Evolutionary conservation across 2,888 invertebrate species (phyloP).

Genomic region (Cephus rjabovi): DNA sequence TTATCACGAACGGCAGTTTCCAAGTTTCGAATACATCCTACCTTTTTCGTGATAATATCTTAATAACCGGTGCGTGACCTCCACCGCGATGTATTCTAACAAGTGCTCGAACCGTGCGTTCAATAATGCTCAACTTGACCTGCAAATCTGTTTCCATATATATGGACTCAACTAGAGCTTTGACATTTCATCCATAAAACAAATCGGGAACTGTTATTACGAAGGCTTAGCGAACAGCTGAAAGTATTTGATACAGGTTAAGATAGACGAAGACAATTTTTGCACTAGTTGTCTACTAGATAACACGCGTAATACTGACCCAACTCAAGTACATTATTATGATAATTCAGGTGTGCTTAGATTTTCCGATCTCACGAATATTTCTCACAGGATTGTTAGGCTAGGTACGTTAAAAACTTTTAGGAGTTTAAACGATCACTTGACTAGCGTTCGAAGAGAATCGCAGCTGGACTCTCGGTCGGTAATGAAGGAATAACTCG

Average conservation of each 20-base stretch:
- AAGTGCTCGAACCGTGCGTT: constrained; percentile 9
- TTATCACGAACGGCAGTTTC: neutral
- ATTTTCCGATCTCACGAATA: neutral
- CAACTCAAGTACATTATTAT: neutral
- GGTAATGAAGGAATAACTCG: neutral
- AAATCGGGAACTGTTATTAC: no score
- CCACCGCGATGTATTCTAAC: neutral
- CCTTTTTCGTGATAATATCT: neutral
- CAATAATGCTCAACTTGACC: constrained; percentile 28
- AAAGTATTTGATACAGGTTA: neutral
- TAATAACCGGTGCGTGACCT: neutral
- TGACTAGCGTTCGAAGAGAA: neutral
- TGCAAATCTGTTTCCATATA: constrained; percentile 27
- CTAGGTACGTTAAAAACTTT: neutral
- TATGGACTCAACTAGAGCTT: constrained; percentile 1
- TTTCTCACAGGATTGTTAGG: neutral
- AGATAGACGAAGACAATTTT: neutral
- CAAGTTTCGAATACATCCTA: neutral
- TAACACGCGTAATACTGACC: neutral
- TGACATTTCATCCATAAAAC: no score
- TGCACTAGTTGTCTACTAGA: neutral
- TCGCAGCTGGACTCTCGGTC: neutral
- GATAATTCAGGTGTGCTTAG: neutral
- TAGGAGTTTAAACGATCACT: neutral
- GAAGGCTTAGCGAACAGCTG: neutral